A percentile compares a stretch with the other conserved stretches of the same genome.
Evolutionary conservation across 2,888 invertebrate species (phyloP).

Genomic region (Tubulanus polymorphus): DNA sequence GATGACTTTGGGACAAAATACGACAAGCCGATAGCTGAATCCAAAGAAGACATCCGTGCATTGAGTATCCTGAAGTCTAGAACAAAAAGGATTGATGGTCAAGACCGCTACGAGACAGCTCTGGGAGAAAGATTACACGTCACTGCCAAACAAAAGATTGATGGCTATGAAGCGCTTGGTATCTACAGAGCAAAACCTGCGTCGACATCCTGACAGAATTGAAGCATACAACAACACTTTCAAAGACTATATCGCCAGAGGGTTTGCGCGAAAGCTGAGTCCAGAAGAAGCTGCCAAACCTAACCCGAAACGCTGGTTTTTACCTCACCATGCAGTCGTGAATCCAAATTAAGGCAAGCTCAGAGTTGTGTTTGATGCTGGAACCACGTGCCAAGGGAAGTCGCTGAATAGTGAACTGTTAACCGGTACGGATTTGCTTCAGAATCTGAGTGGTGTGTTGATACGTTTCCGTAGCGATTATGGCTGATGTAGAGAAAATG

Average conservation of each 20-base stretch:
- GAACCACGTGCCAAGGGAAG: neutral
- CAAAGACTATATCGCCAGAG: neutral
- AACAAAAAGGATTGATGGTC: neutral
- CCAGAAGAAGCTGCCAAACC: neutral
- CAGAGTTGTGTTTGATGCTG: neutral
- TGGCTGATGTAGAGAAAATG: conserved; percentile 1
- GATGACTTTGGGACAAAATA: too few species aligned
- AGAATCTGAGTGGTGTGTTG: conserved; percentile 10
- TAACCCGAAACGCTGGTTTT: neutral
- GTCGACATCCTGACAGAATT: neutral
- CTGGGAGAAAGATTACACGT: neutral
- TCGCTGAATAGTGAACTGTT: neutral
- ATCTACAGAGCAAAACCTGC: neutral
- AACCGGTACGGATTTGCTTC: neutral
- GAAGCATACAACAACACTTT: neutral
- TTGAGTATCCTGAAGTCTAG: neutral
- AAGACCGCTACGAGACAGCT: neutral
- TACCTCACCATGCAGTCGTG: conserved; percentile 1
- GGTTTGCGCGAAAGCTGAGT: neutral
- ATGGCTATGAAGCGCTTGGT: neutral
- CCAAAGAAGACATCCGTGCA: neutral
- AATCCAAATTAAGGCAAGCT: neutral
- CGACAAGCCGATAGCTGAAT: neutral
- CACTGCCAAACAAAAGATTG: neutral
- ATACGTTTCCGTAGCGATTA: neutral